phyloP scores from a whole-genome alignment of 2,888 invertebrate species.

The Hesperia comma region DNA sequence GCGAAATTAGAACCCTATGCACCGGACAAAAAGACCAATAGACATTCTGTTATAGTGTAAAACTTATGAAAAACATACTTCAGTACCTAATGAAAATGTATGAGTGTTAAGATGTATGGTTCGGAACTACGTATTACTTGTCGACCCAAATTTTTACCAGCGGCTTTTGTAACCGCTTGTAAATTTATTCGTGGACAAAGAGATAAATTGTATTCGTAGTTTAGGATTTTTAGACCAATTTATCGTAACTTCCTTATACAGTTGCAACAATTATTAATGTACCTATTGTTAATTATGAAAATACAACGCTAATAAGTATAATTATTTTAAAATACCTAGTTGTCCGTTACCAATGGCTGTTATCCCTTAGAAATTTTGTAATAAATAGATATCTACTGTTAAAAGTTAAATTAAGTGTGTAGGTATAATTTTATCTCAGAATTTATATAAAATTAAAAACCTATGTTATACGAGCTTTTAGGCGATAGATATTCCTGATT shows the following conservation, averaged over 20 bases:
- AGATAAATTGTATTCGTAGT: background rate
- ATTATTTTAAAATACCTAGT: background rate
- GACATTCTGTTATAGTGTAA: conserved; percentile 88
- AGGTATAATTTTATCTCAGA: too few species aligned
- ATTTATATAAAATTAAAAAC: background rate
- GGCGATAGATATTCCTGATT: background rate
- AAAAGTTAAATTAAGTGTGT: too few species aligned
- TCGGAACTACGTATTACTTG: background rate
- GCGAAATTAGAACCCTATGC: conserved; percentile 88
- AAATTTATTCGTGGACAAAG: background rate
- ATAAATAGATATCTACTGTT: too few species aligned
- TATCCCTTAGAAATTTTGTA: background rate
- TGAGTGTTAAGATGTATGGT: background rate
- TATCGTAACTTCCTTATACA: conserved; percentile 7
- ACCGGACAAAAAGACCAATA: conserved; percentile 87
- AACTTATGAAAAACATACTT: conserved; percentile 27
- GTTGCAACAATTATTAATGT: conserved; percentile 1
- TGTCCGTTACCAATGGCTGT: background rate
- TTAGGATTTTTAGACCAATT: conserved; percentile 8
- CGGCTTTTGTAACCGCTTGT: conserved; percentile 1
- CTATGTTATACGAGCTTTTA: background rate
- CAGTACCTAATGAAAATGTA: conserved; percentile 5
- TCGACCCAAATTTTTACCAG: conserved; percentile 4
- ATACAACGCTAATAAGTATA: background rate
- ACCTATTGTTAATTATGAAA: background rate